Evolutionary conservation across 1,140 invertebrate genomes (phyloP).

Genomic region (Calliopsis andreniformis): DNA sequence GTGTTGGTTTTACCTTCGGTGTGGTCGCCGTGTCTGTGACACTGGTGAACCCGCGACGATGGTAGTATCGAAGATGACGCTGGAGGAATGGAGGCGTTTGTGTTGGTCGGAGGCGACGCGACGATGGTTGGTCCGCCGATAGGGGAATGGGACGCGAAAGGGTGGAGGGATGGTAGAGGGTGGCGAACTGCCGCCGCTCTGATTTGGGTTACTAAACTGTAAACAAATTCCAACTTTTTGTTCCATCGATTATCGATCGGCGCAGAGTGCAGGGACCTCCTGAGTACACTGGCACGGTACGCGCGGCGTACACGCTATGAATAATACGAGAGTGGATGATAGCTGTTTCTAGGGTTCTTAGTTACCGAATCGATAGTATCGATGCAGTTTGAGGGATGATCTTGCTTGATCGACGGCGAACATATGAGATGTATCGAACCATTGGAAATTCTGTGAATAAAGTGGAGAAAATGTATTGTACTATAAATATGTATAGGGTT

Average conservation of each 20-base stretch:
- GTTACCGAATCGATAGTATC: too few relatives aligned
- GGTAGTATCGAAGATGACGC: slow-evolving; percentile 36
- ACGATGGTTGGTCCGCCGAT: slow-evolving; percentile 10
- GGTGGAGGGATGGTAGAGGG: slow-evolving; percentile 27
- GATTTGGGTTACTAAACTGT: slow-evolving; percentile 81
- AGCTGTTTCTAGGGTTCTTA: slow-evolving; percentile 36
- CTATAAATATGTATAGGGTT: too few relatives aligned
- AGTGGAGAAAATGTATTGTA: too few relatives aligned
- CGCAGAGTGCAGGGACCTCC: slow-evolving; percentile 71
- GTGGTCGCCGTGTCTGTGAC: slow-evolving; percentile 32
- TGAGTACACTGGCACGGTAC: slow-evolving; percentile 50
- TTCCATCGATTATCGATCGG: slow-evolving; percentile 78
- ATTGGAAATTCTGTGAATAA: too few relatives aligned
- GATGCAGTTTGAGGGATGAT: too few relatives aligned
- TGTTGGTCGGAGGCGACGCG: slow-evolving; percentile 53
- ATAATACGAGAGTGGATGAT: slow-evolving; percentile 55
- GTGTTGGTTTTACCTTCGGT: slow-evolving; percentile 34
- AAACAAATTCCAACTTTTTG: slow-evolving; percentile 79
- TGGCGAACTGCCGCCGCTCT: slow-evolving; percentile 59
- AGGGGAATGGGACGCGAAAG: slow-evolving; percentile 3
- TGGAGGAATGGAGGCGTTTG: slow-evolving; percentile 46
- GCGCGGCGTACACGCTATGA: slow-evolving; percentile 54
- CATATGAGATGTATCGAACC: too few relatives aligned
- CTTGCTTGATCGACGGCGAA: too few relatives aligned
- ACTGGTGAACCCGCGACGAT: slow-evolving; percentile 27